Base-by-base conservation (phyloP, 2,888 invertebrate genomes). In the Dexiosoma caninum region DNA sequence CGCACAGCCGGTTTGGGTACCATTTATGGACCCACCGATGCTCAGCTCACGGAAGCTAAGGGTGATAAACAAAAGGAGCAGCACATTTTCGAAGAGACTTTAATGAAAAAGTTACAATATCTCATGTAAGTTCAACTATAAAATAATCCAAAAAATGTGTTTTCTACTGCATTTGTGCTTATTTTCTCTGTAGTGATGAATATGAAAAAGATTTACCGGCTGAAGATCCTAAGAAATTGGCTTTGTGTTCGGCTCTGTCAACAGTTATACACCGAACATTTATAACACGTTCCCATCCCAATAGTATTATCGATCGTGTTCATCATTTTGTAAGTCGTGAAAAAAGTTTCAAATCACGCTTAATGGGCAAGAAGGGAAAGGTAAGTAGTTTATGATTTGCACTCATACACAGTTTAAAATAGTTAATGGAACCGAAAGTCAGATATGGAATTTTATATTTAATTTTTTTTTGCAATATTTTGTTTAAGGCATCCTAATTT, bases 1-100 rank as follows among this genome's bases (percentile, higher is more conserved):
- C 91, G 97, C 84, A 96, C 95, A 40, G 95, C 97, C 37, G 98
- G 98, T 1, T 91, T 98, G 78, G 97, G 95, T 12, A 95, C 95
- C 60, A 93, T 98, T 84, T 98, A 96, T 90, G 98, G 98, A 0
- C 96, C 97, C 0, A 92, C 94, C 21, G 97, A 97, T 91, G 92
- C 93, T 78, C 93, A 95, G 84, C 91, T 97, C 3, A 93, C 95
- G 85, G 94, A 95, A 88, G 95, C 95, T 82, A 94, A 94, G 87
- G 93, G 94, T 75, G 97, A 97, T 88, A 95, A 94, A 89, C 90
- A 91, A 71, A 94, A 94, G 88, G 97, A 97, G 89, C 91, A 92
- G 72, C 93, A 93, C 88, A 92, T 95, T 66, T 93, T 95, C 81
- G 96, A 96, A 88, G 93, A 92, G 81, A 92, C 94, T 82, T 91